Conservation (phyloP, 2,797 vertebrate species). For the Borostomias antarcticus region DNA sequence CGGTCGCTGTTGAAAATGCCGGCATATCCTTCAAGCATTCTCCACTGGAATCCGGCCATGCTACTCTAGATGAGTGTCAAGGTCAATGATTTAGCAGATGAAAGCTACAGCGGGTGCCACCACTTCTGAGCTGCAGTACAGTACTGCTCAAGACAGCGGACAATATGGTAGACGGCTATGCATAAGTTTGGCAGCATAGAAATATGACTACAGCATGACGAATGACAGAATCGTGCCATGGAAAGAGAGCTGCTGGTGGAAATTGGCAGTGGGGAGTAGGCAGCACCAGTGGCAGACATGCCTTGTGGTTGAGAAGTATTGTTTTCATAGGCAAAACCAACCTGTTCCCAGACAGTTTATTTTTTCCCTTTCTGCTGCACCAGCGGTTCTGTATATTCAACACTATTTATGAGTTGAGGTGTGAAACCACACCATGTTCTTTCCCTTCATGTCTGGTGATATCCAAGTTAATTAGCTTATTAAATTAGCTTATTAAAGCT, state of each 20-base stretch:
- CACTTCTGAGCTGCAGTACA: conserved; percentile 17
- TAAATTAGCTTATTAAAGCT: not conserved
- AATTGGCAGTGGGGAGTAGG: conserved; percentile 65
- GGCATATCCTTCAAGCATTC: conserved; percentile 52
- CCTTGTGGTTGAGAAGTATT: conserved; percentile 72
- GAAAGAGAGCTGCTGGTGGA: conserved; percentile 57
- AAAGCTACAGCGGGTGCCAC: conserved; percentile 35
- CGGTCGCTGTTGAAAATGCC: conserved; percentile 48
- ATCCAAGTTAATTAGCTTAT: not conserved
- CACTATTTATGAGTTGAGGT: conserved; percentile 53
- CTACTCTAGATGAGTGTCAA: conserved; percentile 39
- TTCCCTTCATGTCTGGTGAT: not conserved
- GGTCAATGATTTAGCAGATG: conserved; percentile 49
- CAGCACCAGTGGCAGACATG: conserved; percentile 71
- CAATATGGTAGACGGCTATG: conserved; percentile 7
- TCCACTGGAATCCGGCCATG: conserved; percentile 51
- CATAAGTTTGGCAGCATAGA: conserved; percentile 38
- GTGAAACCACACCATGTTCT: conserved; percentile 36
- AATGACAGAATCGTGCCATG: conserved; percentile 78
- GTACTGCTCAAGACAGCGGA: not conserved
- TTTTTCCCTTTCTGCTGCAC: conserved; percentile 54
- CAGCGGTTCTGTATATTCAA: conserved; percentile 59
- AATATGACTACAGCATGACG: conserved; percentile 47
- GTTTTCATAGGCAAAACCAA: conserved; percentile 77
- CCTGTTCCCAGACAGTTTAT: conserved; percentile 64